A percentile compares a stretch with the other conserved stretches of the same genome.
Conservation (phyloP, 2,888 invertebrate genomes). For the Dryadula phaetusa region DNA sequence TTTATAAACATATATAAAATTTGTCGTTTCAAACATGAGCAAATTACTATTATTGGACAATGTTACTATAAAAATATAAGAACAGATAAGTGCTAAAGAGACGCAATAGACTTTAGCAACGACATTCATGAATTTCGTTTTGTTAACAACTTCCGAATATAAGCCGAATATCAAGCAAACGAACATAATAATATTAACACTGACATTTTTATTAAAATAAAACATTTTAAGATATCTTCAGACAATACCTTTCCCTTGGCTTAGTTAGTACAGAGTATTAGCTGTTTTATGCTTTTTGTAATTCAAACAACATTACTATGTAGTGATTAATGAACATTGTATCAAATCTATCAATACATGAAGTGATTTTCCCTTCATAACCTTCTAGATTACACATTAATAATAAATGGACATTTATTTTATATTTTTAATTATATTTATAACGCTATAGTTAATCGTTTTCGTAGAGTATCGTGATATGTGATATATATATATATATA, state of each 20-base stretch:
- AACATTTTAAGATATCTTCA: background rate
- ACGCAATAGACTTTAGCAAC: constrained; percentile 15
- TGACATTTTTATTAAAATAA: background rate
- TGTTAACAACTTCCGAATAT: constrained; percentile 7
- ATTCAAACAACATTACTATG: background rate
- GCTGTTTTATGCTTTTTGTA: background rate
- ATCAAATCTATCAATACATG: background rate
- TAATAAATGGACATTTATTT: too few relatives aligned
- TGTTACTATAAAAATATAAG: background rate
- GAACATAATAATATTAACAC: constrained; percentile 10
- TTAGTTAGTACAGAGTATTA: background rate
- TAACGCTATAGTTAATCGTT: too few relatives aligned
- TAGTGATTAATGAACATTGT: background rate
- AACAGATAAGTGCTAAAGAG: background rate
- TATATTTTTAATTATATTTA: too few relatives aligned
- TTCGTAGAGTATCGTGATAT: too few relatives aligned
- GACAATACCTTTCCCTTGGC: background rate
- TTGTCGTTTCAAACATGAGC: too few relatives aligned
- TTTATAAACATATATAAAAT: background rate
- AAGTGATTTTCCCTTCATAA: background rate
- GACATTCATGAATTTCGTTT: background rate
- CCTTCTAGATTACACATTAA: too few relatives aligned
- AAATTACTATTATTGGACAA: background rate
- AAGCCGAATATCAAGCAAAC: constrained; percentile 11
- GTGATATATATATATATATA: too few relatives aligned